Evolutionary conservation across 2,888 invertebrate genomes (phyloP), one percentile per base, ranked within the genome.

Genomic region (Dolichomitus sp.): DNA sequence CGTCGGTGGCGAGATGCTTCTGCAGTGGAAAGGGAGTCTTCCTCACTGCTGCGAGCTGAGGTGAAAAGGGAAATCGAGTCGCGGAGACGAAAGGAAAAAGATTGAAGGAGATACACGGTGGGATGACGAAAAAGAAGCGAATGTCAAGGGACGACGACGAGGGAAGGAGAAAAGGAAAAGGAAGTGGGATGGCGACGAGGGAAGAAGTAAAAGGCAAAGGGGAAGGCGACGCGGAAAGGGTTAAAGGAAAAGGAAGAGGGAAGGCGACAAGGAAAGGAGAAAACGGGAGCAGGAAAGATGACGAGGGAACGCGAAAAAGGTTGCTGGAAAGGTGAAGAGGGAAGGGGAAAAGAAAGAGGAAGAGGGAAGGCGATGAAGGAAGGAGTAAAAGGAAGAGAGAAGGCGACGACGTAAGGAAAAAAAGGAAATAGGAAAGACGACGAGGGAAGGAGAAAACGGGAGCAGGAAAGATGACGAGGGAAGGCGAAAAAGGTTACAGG

Each of bases 81-180:
- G 1, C 37, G 30, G 23, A 37, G 48, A 42, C 42, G 30, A 61
- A 37, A 65, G 68, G 50, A 27, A 65, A 48, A 45, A 42, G 37
- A 42, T 48, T 33, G 11, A n/a, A 27, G 30, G 40, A 50, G 42
- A 27, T 37, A 37, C 37, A 59, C 27, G n/a, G 59, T 7, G 30
- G 19, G 42, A 78, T 50, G 37, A 66, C 30, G 61, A 40, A 17
- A n/a, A 30, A 17, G 30, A 75, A 54, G 50, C 63, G 74, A 57
- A 19, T 70, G 61, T 69, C 78, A 77, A 77, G 81, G 68, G 80
- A 78, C 57, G 70, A 72, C 75, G 66, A 66, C 27, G 68, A 63
- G 40, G 52, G 37, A 52, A 50, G 40, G 37, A 2, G 50, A 27
- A 66, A 48, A 30, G 76, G 73, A 42, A 74, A 59, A 78, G 17